These are phyloP conservation scores for Myxocyprinus asiaticus DNA, from an alignment of 2,113 vertebrate species.

Conservation along the genomic window DNA sequence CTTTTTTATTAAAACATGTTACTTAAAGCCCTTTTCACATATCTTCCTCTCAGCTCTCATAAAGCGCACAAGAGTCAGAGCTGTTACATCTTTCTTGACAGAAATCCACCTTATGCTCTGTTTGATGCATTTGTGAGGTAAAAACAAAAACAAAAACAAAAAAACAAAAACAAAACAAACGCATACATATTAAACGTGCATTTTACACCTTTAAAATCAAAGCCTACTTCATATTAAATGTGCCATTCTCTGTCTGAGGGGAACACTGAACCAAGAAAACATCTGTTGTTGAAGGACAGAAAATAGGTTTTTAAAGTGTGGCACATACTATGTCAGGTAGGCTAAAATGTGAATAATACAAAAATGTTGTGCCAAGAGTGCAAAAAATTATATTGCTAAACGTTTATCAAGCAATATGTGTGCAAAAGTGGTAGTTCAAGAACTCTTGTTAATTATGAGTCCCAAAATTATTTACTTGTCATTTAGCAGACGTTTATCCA, in stretches of 20 bases:
- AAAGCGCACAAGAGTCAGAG: background rate
- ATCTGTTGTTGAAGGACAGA: background rate
- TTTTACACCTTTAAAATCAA: background rate
- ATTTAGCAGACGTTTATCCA: background rate
- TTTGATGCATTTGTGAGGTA: background rate
- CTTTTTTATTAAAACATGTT: constrained; percentile 9
- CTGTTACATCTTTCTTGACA: background rate
- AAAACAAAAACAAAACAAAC: background rate
- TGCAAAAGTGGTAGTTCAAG: background rate
- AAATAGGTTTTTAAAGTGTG: background rate
- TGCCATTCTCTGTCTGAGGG: background rate
- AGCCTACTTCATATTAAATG: background rate
- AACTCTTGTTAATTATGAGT: background rate
- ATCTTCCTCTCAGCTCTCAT: background rate
- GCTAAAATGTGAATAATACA: background rate
- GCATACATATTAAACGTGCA: background rate
- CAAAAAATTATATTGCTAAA: background rate
- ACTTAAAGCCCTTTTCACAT: constrained; percentile 13
- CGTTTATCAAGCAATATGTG: background rate
- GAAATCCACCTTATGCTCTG: background rate
- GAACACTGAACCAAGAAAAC: background rate
- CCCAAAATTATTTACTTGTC: background rate
- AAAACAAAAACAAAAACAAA: no score
- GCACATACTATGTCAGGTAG: background rate
- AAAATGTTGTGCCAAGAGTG: background rate